Evolutionary conservation across 2,113 vertebrate genomes (phyloP).

Genomic region (Pteruthius melanotis): DNA sequence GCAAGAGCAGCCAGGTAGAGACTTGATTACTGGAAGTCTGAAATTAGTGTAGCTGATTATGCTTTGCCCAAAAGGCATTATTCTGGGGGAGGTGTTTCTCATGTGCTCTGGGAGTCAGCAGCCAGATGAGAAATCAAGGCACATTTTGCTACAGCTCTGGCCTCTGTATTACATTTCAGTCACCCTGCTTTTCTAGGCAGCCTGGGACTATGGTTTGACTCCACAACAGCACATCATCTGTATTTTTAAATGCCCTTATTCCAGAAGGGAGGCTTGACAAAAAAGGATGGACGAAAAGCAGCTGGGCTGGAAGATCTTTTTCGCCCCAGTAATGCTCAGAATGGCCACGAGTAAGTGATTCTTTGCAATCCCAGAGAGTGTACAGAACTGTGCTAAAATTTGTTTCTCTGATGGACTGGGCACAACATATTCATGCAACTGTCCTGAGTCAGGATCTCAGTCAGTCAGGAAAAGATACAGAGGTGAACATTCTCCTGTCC

Average conservation of each 20-base stretch:
- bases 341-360: not conserved
- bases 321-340: not conserved
- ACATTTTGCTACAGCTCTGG: not conserved
- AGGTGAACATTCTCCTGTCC: not conserved
- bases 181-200: not conserved
- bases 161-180: not conserved
- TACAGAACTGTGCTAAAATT: not conserved
- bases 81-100: not conserved
- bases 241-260: not conserved
- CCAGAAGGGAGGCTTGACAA: not conserved
- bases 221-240: not conserved
- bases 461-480: not conserved
- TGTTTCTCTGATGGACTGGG: not conserved
- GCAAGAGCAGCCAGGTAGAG: slow-evolving; percentile 19
- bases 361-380: not conserved
- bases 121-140: not conserved
- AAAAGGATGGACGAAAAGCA: not conserved
- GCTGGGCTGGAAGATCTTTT: not conserved
- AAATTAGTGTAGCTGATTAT: slow-evolving; percentile 28
- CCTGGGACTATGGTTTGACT: not conserved
- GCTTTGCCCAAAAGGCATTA: not conserved
- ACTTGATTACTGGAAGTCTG: slow-evolving; percentile 33
- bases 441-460: not conserved
- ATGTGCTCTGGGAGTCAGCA: not conserved
- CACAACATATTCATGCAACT: rapidly evolving